Evolutionary conservation across 1,140 invertebrate species (phyloP).

Genomic region (Antheraea pernyi): DNA sequence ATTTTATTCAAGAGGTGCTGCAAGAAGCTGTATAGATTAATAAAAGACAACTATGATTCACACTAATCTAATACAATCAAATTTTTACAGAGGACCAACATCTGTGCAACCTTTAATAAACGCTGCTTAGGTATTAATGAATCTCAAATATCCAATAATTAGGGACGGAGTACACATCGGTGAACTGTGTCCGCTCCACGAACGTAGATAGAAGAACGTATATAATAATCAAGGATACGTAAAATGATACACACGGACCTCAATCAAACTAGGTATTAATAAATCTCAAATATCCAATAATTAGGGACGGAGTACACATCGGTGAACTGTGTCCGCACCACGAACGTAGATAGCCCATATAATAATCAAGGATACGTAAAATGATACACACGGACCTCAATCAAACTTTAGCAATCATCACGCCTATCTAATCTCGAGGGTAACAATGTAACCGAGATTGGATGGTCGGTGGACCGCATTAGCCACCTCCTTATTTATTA

Average conservation of each 20-base stretch:
- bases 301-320: not conserved
- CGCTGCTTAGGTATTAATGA: no score
- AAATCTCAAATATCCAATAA: no score
- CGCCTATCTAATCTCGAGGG: conserved; percentile 63
- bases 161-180: not conserved
- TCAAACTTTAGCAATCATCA: conserved; percentile 73
- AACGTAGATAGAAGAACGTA: not conserved
- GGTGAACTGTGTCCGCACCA: not conserved
- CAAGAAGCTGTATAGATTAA: no score
- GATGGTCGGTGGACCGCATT: conserved; percentile 46
- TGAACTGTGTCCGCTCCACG: not conserved
- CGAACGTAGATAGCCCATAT: not conserved
- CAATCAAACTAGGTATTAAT: conserved; percentile 57
- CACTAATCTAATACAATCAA: no score
- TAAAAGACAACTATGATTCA: no score
- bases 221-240: conserved; percentile 48
- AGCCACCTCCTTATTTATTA: conserved; percentile 49
- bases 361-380: conserved; percentile 55
- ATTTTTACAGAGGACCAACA: no score
- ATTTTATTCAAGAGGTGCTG: no score
- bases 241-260: conserved; percentile 55
- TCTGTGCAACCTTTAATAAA: no score
- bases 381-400: conserved; percentile 58
- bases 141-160: no score
- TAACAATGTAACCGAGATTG: conserved; percentile 59